Base-by-base conservation (phyloP, 2,113 vertebrate species). In the Psettodes erumei region DNA sequence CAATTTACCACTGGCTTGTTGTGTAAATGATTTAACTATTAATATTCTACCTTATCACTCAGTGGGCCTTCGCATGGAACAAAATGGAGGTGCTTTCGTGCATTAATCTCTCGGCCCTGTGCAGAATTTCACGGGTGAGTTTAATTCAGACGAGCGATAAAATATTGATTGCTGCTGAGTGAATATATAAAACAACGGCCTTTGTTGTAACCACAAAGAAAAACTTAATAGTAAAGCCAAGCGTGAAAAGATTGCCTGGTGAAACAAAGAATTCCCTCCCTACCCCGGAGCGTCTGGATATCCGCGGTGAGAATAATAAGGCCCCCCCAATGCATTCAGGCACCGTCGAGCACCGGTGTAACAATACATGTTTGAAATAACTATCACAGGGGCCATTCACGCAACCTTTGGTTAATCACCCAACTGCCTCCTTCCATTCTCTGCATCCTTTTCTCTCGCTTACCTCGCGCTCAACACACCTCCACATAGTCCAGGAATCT, bases 381-480 rank as follows among this genome's bases (percentile, higher is more conserved):
- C 77, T 43, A 85, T 88, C 80, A 77, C 67, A 79, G 72, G 72
- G 30, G 21, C 77, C 78, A 76, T 90, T 87, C 77, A 83, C 38
- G 54, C 82, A 82, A 76, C 87, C 89, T 76, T 75, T 79, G 70
- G 35, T 86, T 89, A 91, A 90, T 90, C 85, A 88, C 78, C 83
- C 35, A 32, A 38, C 85, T 78, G 86, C 87, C 87, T 83, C 62
- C 69, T 69, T 75, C 82, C 65, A 82, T 86, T 86, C 82, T 80
- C 62, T 4, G n/a, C 60, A 38, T 77, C 83, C 85, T 67, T 85
- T 77, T 74, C 79, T 82, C 75, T 81, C 53, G n/a, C n/a, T 75
- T 65, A 71, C 70, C 84, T 84, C 19, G 5, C 53, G 37, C 79
- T 92, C 86, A 84, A 90, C 92, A 90, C 85, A 83, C 81, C 89